phyloP scores from a whole-genome alignment of 2,113 vertebrate species.

The Halcyon malimbica region DNA sequence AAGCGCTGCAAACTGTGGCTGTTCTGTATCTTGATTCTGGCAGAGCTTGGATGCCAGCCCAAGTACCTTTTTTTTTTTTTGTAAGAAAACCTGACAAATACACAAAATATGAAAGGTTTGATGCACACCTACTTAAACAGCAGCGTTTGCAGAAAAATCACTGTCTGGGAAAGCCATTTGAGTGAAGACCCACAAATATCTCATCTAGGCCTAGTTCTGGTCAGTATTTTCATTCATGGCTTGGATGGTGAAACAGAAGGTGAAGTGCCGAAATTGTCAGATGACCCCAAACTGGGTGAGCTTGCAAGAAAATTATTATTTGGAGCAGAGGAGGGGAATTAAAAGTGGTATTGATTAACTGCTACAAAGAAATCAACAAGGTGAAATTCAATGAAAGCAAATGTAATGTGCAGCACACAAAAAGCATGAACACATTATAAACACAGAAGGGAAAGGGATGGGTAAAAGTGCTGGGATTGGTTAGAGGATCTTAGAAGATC shows the following conservation, averaged over 20 bases:
- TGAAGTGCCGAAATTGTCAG: neutral
- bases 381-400: neutral
- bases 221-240: neutral
- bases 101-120: neutral
- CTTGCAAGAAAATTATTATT: neutral
- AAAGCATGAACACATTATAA: neutral
- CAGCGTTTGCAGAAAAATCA: neutral
- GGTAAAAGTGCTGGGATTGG: neutral
- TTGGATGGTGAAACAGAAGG: neutral
- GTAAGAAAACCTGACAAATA: neutral
- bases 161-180: neutral
- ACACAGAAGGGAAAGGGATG: neutral
- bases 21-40: neutral
- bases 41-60: neutral
- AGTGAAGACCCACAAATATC: neutral
- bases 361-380: neutral
- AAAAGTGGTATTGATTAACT: neutral
- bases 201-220: neutral
- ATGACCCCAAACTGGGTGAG: neutral
- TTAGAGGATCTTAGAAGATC: neutral
- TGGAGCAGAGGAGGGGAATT: neutral
- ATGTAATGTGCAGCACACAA: neutral
- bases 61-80: neutral
- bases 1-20: neutral
- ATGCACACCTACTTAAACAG: neutral